Base-by-base conservation (phyloP, 2,888 invertebrate species). In the Digitonthophagus gazella region DNA sequence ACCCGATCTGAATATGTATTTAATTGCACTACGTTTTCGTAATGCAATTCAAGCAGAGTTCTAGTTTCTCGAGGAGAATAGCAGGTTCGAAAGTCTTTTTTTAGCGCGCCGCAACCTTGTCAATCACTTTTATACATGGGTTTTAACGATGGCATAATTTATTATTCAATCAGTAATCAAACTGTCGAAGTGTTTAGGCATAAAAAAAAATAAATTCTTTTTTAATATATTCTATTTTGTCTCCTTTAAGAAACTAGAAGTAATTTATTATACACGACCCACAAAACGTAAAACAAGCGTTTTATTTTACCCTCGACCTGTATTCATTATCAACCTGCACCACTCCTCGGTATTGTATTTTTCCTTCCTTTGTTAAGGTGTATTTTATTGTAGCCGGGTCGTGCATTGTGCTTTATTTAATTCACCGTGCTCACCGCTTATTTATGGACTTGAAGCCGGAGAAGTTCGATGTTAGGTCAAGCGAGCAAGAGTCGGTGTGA, bases 341-440 rank as follows among this genome's bases (percentile, higher is more conserved):
- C 71, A 69, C 71, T 69, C 71, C 71, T 65, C 65, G 63, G 68
- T 66, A 71, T 71, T 71, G 71, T 71, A 71, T 69, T 67, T 68
- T 71, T 71, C 64, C 69, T 71, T 71, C 68, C 68, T 71, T 70
- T 70, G 70, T 70, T 68, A 66, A 55, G 57, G 44, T 70, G 68
- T 61, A 70, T 68, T 70, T 68, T 70, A 70, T 68, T 68, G 28
- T 28, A 22, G 58, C 44, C 15, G 67, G 55, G 16, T 3, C 44
- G 15, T 28, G 65, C 67, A 67, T 58, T 58, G 67, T 58, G 58
- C 67, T 20, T 67, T 44, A 44, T 44, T 44, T 67, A 67, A 67
- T 67, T 67, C 54, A 58, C 15, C 28, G 58, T 20, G 61, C 19
- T 61, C 61, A 19, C 20, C 44, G 58, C 22, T 67, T 67, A 67